Evolutionary conservation across 2,888 invertebrate species (phyloP).

Genomic region (Drosophila ustulata): DNA sequence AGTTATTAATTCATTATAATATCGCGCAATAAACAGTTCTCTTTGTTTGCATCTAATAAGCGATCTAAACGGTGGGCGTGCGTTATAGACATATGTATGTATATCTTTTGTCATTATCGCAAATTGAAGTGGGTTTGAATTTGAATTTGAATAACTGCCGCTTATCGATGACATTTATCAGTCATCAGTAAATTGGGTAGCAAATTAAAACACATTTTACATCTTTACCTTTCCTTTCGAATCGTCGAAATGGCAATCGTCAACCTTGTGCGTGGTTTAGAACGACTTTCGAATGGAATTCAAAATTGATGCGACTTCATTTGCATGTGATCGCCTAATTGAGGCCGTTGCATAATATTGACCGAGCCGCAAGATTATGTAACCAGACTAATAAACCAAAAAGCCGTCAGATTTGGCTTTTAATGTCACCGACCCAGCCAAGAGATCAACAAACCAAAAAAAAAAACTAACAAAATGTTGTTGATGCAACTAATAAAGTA

Average conservation of each 20-base stretch:
- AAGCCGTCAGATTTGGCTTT: constrained; percentile 45
- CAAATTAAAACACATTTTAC: constrained; percentile 18
- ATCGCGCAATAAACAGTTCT: constrained; percentile 2
- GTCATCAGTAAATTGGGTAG: constrained; percentile 9
- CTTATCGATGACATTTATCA: constrained; percentile 19
- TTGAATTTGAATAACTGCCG: constrained; percentile 1
- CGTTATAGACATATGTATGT: neutral
- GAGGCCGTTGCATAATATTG: constrained; percentile 75
- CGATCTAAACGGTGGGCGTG: neutral
- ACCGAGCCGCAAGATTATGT: constrained; percentile 64
- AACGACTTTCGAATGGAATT: constrained; percentile 65
- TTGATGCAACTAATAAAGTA: constrained; percentile 43
- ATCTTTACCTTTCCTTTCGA: constrained; percentile 27
- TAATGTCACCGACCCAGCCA: constrained; percentile 52
- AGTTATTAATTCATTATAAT: constrained; percentile 9
- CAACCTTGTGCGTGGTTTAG: constrained; percentile 51
- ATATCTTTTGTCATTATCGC: neutral
- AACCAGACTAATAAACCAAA: constrained; percentile 68
- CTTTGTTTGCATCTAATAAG: constrained; percentile 13
- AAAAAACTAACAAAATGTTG: constrained; percentile 10
- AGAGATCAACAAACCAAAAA: constrained; percentile 15
- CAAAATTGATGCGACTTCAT: constrained; percentile 61
- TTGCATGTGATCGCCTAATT: constrained; percentile 69
- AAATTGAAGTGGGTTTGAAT: constrained; percentile 1
- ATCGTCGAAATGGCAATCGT: constrained; percentile 40